Evolutionary conservation across 2,888 invertebrate species (phyloP), one percentile per base, ranked within the genome.

Genomic region (Harpalus rufipes): DNA sequence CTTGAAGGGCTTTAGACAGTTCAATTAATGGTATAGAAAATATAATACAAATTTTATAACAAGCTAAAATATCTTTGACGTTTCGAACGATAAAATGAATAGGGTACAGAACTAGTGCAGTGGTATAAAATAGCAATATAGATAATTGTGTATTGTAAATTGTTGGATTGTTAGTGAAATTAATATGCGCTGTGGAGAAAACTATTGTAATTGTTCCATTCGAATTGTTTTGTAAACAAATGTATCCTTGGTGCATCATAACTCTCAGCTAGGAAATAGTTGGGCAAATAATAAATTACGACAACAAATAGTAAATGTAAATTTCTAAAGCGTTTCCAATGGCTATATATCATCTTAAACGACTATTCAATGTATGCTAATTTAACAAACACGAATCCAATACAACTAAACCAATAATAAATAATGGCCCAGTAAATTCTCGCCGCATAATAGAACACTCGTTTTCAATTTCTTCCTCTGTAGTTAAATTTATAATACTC

Each of bases 331-430:
- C 41, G 16, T 74, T 74, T 74, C 68, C 44, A 74, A 74, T 44
- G 41, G 72, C 44, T 44, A 74, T 74, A 74, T 74, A 44, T 74
- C 44, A 74, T 74, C 72, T 74, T 74, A 74, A 74, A 41, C 72
- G 72, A 74, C 72, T 74, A 74, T 74, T 74, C 41, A 74, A 74
- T 74, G 41, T 74, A 74, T 74, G 72, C 72, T 44, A 74, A 74
- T 74, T 74, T 44, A 74, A 14, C 72, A 18, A 74, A 74, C 72
- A 74, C 18, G 44, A 74, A 74, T 74, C 41, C 44, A 74, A 41
- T 74, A 74, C 72, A 74, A 74, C 72, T 74, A 74, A 16, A 74
- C 14, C 18, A 74, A 41, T 41, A 74, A 44, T 74, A 74, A 74
- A 74, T 74, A 18, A 74, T 10, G 44, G 44, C 10, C 44, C 12